Conservation (phyloP, 2,888 invertebrate genomes). For the Ectemnius continuus region DNA sequence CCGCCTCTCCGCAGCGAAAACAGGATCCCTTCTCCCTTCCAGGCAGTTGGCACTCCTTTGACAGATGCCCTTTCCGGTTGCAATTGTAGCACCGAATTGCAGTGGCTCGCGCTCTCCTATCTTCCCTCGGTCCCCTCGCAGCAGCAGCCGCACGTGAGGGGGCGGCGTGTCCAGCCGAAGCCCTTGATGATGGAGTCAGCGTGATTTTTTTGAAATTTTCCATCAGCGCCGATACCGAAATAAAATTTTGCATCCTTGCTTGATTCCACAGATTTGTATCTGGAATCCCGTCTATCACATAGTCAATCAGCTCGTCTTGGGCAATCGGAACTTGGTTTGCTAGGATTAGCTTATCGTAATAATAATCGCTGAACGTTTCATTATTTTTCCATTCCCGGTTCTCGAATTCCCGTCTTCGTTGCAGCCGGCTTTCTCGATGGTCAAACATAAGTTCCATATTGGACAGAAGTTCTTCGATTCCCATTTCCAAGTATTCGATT, state of each 20-base stretch:
- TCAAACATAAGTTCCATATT: not conserved
- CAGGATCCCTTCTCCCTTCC: not conserved
- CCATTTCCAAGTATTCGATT: not conserved
- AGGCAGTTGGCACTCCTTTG: slow-evolving; percentile 11
- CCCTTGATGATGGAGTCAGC: no score
- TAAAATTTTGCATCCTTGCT: not conserved
- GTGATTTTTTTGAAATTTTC: not conserved
- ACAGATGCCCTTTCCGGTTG: not conserved
- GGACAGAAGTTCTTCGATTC: not conserved
- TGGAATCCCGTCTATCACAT: slow-evolving; percentile 12
- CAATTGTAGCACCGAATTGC: not conserved
- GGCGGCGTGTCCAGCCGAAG: no score
- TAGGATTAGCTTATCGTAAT: slow-evolving; percentile 2
- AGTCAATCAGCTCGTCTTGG: slow-evolving; percentile 1
- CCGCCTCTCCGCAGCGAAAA: not conserved
- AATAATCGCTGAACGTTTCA: slow-evolving; percentile 1
- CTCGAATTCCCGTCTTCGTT: not conserved
- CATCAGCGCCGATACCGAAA: not conserved
- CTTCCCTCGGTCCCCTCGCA: not conserved
- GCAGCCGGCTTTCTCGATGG: no score
- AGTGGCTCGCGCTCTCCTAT: no score
- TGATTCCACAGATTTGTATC: not conserved
- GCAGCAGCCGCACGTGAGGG: no score
- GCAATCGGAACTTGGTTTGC: slow-evolving; percentile 8
- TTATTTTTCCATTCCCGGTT: not conserved